Conservation (phyloP, 2,888 invertebrate genomes). For the Cyclophora albipunctata region DNA sequence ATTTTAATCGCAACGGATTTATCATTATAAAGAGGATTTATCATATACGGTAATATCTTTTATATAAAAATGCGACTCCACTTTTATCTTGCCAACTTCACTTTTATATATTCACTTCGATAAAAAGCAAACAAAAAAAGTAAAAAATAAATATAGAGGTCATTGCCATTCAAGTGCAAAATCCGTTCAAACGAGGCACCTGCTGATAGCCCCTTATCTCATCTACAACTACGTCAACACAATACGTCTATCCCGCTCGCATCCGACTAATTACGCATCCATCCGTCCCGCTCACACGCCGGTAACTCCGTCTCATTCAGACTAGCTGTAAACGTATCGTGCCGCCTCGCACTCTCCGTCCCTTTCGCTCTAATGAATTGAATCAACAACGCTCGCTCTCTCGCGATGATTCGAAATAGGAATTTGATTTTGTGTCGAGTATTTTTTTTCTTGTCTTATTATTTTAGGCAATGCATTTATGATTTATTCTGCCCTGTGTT, state of each 20-base stretch:
- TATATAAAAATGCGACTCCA: too few relatives aligned
- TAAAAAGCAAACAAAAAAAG: too few relatives aligned
- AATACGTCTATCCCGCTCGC: conserved; percentile 41
- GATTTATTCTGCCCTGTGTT: neutral
- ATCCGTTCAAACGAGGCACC: conserved; percentile 43
- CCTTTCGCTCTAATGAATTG: conserved; percentile 71
- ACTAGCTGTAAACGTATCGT: conserved; percentile 11
- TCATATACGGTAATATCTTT: too few relatives aligned
- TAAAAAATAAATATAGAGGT: too few relatives aligned
- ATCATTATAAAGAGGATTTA: too few relatives aligned
- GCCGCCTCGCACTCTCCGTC: conserved; percentile 42
- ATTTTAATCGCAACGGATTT: too few relatives aligned
- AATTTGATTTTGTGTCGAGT: conserved; percentile 31
- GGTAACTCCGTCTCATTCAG: conserved; percentile 28
- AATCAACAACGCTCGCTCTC: conserved; percentile 70
- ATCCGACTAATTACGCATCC: conserved; percentile 24
- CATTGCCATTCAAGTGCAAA: conserved; percentile 26
- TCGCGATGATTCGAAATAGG: conserved; percentile 60
- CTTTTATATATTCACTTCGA: too few relatives aligned
- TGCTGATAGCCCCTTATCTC: conserved; percentile 73
- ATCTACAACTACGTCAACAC: conserved; percentile 73
- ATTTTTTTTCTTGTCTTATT: conserved; percentile 14
- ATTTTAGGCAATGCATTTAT: neutral
- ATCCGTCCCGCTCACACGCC: conserved; percentile 31
- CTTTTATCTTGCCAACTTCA: too few relatives aligned